Conservation (phyloP, 2,888 invertebrate genomes). For the Gasteruption jaculator region DNA sequence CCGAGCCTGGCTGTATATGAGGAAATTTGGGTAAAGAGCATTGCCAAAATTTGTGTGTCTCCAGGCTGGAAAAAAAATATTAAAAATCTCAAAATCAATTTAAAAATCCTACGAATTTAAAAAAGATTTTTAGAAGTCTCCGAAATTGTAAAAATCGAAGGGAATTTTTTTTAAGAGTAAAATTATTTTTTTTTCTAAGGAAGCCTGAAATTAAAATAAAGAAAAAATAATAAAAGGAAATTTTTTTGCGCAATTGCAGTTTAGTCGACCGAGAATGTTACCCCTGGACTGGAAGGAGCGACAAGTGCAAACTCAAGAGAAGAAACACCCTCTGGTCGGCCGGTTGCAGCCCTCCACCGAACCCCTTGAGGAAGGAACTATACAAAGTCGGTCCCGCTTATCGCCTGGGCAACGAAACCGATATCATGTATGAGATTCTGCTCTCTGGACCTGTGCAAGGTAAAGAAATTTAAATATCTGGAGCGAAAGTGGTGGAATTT, state of each 20-base stretch:
- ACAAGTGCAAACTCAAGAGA: slow-evolving; percentile 63
- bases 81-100: too few relatives aligned
- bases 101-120: too few relatives aligned
- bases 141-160: too few relatives aligned
- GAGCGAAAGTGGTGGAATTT: too few relatives aligned
- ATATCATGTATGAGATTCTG: slow-evolving; percentile 89
- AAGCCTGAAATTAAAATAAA: too few relatives aligned
- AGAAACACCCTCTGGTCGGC: slow-evolving; percentile 53
- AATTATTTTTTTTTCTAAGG: too few relatives aligned
- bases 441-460: slow-evolving; percentile 91
- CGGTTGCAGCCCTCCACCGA: slow-evolving; percentile 55
- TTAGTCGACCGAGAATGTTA: slow-evolving; percentile 82
- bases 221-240: too few relatives aligned
- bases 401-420: slow-evolving; percentile 68
- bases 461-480: too few relatives aligned
- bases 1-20: slow-evolving; percentile 85
- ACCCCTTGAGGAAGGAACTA: slow-evolving; percentile 57
- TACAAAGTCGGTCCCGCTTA: slow-evolving; percentile 76
- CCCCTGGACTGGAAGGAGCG: slow-evolving; percentile 67
- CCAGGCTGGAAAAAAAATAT: too few relatives aligned
- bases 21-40: slow-evolving; percentile 75
- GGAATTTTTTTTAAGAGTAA: too few relatives aligned
- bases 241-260: slow-evolving; percentile 54
- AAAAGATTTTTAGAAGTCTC: too few relatives aligned
- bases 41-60: too few relatives aligned